Evolutionary conservation across 2,888 invertebrate genomes (phyloP), one percentile per base, ranked within the genome.

Genomic region (Mythimna vitellina): DNA sequence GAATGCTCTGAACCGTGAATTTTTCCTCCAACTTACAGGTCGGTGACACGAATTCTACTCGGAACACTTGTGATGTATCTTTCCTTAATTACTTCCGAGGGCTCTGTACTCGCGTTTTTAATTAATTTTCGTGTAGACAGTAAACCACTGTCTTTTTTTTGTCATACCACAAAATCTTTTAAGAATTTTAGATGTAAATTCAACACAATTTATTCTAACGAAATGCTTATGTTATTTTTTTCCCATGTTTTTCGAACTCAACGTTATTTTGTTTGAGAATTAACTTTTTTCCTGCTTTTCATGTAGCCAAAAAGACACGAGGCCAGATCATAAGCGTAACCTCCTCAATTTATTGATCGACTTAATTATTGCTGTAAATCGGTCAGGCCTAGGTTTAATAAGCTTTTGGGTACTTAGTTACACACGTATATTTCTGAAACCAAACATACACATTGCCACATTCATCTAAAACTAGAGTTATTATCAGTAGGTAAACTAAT

Each of bases 61-160:
- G 9, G 8, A 46, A 73, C 63, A 69, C 57, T 68, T 60, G 65
- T 69, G 64, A 83, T 66, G 49, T n/a, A 49, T 82, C 60, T 83
- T 70, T 70, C 49, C 53, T 67, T 83, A 83, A 82, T 78, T 78
- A 78, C 72, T 64, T 60, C 46, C 58, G 38, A 63, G 58, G 42
- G 63, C 17, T 77, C 58, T 51, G 25, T 22, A 17, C 35, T 53
- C 35, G 8, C 29, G 22, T 78, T 78, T 72, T 78, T 61, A 51
- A 78, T 76, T 65, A 76, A 14, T 49, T 78, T 72, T 51, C 53
- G 17, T n/a, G 22, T n/a, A 38, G 14, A 17, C 20, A 14, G 14
- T 22, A 25, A 42, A 51, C 12, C 38, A 17, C 4, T 53, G 25
- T 12, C 22, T 58, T 53, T 12, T 42, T 57, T 67, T 42, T 60